phyloP scores from a whole-genome alignment of 2,797 vertebrate genomes.

The Leucoraja ocellata region DNA sequence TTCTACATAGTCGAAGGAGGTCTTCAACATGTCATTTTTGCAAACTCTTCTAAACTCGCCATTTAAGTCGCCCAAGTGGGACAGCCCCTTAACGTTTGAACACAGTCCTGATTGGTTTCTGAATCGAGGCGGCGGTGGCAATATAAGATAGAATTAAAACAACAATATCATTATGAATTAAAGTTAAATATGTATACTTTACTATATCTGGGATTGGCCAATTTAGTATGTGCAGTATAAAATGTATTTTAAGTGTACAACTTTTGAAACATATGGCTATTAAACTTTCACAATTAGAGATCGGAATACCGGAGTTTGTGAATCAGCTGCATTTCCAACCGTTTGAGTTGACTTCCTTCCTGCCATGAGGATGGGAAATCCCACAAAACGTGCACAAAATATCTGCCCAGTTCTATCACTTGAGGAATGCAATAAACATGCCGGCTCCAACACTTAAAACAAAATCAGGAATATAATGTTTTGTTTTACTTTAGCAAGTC shows the following conservation, averaged over 20 bases:
- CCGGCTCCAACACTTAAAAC: background rate
- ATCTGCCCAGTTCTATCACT: background rate
- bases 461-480: background rate
- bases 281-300: background rate
- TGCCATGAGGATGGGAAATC: constrained; percentile 18
- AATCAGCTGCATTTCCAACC: constrained; percentile 11
- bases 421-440: background rate
- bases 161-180: background rate
- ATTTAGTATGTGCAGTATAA: background rate
- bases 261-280: background rate
- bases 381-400: constrained; percentile 3
- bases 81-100: background rate
- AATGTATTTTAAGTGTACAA: background rate
- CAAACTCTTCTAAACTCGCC: too few relatives aligned
- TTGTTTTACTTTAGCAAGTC: background rate
- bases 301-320: background rate
- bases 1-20: too few relatives aligned
- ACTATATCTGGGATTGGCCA: background rate
- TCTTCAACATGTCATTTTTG: too few relatives aligned
- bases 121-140: background rate
- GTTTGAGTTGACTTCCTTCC: constrained; percentile 30
- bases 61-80: too few relatives aligned
- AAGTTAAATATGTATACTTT: background rate
- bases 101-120: background rate
- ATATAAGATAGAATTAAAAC: background rate